Conservation (phyloP, 2,113 vertebrate species). For the Melierax canorus region DNA sequence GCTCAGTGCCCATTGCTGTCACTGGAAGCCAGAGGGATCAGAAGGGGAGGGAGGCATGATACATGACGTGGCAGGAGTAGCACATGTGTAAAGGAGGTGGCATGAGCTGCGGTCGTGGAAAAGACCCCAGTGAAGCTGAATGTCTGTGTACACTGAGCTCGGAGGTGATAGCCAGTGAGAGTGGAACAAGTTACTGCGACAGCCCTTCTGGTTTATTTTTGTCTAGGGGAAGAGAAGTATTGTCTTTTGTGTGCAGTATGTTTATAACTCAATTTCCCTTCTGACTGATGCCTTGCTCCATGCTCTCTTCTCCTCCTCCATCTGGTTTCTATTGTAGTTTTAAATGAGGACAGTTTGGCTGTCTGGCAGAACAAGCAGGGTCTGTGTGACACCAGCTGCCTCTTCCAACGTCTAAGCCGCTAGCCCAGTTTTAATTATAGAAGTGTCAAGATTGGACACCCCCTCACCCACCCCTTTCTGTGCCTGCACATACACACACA, state of each 20-base stretch:
- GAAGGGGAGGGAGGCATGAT: rapidly evolving
- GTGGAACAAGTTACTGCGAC: not conserved
- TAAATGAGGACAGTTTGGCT: conserved; percentile 58
- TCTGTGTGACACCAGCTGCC: conserved; percentile 64
- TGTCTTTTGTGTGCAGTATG: conserved; percentile 47
- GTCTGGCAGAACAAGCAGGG: conserved; percentile 39
- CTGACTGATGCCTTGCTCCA: conserved; percentile 28
- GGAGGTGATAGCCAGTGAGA: not conserved
- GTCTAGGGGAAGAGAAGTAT: conserved; percentile 48
- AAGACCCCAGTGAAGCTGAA: not conserved
- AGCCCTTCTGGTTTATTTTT: conserved; percentile 52
- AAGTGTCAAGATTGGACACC: not conserved
- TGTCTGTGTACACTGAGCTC: not conserved
- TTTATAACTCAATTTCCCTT: conserved; percentile 60
- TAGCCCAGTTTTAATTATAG: conserved; percentile 55
- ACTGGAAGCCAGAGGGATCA: not conserved
- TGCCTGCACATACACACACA: not conserved
- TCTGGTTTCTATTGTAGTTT: conserved; percentile 73
- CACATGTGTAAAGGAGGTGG: rapidly evolving
- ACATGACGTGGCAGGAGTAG: not conserved
- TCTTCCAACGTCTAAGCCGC: conserved; percentile 54
- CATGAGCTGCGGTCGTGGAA: not conserved
- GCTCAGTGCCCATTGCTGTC: rapidly evolving
- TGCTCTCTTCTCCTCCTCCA: conserved; percentile 27
- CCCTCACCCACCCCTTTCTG: not conserved